Percentiles rank a stretch among this genome's conserved stretches.
Evolutionary conservation across 2,113 vertebrate species (phyloP).

Genomic region (Clarias magur): DNA sequence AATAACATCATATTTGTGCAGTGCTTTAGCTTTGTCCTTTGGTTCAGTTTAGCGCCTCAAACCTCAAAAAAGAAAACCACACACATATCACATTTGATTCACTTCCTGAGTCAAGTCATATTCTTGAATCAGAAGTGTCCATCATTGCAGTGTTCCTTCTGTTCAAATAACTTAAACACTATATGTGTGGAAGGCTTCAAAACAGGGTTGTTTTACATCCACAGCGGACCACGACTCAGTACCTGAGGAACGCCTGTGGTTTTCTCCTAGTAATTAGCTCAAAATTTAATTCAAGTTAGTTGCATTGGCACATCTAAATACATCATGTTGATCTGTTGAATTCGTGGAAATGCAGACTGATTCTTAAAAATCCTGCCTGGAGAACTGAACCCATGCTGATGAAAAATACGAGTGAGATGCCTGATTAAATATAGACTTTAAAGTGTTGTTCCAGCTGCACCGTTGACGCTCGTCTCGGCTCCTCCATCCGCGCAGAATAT

Average conservation of each 20-base stretch:
- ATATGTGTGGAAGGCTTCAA: neutral
- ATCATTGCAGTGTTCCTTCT: neutral
- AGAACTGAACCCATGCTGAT: neutral
- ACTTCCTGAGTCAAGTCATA: neutral
- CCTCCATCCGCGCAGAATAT: neutral
- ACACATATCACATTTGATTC: neutral
- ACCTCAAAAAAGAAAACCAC: no score
- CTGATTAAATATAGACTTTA: constrained; percentile 29
- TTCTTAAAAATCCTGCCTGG: neutral
- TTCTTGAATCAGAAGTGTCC: neutral
- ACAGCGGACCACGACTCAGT: no score
- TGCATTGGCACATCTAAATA: neutral
- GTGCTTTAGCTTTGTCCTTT: neutral
- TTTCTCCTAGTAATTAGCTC: neutral
- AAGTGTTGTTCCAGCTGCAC: constrained; percentile 12
- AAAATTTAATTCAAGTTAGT: neutral
- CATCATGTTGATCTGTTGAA: neutral
- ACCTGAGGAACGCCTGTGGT: neutral
- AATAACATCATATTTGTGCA: neutral
- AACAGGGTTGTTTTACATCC: neutral
- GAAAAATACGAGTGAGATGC: constrained; percentile 16
- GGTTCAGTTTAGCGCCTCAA: neutral
- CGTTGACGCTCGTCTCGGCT: neutral
- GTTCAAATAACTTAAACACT: neutral
- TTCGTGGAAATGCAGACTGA: neutral